Percentiles rank a stretch among this genome's conserved stretches.
Evolutionary conservation across 2,797 vertebrate species (phyloP).

Genomic region (Holocentrus rufus): DNA sequence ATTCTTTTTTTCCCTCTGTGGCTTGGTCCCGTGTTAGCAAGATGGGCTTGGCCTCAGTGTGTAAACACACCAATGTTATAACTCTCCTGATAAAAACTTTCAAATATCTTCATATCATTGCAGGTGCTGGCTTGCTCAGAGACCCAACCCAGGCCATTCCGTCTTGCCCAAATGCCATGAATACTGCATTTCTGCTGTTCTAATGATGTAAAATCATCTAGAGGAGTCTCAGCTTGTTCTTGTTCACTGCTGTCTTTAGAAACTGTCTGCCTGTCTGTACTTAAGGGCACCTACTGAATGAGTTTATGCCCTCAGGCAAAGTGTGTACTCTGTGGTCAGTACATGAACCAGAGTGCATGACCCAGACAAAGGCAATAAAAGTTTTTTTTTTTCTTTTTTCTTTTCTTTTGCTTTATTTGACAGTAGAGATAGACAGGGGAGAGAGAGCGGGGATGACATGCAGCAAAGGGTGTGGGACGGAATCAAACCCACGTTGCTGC

Average conservation of each 20-base stretch:
- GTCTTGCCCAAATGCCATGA: constrained; percentile 23
- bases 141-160: constrained; percentile 3
- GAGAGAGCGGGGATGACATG: no score
- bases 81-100: constrained; percentile 16
- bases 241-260: neutral
- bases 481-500: no score
- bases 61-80: constrained; percentile 28
- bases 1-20: neutral
- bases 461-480: no score
- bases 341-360: constrained; percentile 5
- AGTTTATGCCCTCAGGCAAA: constrained; percentile 10
- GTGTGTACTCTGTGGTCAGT: neutral
- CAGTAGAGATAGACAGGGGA: no score
- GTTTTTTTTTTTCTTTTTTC: constrained; percentile 4
- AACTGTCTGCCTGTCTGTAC: neutral
- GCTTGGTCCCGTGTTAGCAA: constrained; percentile 18
- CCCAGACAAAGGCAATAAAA: constrained; percentile 6
- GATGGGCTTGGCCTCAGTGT: constrained; percentile 35
- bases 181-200: constrained; percentile 35
- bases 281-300: neutral
- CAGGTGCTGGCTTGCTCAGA: constrained; percentile 57
- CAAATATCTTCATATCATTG: constrained; percentile 32
- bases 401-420: no score
- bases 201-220: neutral
- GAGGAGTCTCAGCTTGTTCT: constrained; percentile 62